Conservation (phyloP, 2,113 vertebrate species). For the Pavo muticus region DNA sequence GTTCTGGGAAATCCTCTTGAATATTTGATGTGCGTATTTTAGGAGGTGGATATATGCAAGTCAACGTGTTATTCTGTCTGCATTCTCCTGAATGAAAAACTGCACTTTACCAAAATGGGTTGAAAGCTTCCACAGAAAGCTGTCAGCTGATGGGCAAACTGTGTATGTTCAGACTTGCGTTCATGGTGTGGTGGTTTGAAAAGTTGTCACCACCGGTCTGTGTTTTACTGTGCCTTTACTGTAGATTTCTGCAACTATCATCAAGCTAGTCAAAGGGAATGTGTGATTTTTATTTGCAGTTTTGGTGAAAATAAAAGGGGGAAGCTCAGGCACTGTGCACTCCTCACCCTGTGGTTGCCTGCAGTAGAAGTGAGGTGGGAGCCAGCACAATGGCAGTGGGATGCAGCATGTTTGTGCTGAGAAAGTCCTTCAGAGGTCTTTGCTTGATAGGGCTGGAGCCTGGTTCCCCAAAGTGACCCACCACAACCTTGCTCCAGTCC, state of each 20-base stretch:
- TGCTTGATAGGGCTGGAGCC: neutral
- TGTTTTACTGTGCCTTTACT: neutral
- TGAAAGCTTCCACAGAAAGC: neutral
- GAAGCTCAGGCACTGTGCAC: neutral
- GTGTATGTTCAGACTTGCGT: neutral
- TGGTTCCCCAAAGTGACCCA: neutral
- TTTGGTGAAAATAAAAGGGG: neutral
- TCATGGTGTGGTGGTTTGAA: neutral
- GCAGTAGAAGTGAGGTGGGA: neutral
- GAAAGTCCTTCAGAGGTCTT: fast-evolving
- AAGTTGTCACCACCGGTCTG: neutral
- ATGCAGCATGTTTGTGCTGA: neutral
- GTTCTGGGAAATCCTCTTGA: neutral
- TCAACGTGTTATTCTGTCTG: neutral
- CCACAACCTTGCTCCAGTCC: neutral
- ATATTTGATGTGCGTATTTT: neutral
- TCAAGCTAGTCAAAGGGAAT: neutral
- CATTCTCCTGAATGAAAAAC: neutral
- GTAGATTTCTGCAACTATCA: neutral
- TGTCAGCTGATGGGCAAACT: neutral
- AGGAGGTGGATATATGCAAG: fast-evolving
- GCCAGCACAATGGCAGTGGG: too few relatives aligned
- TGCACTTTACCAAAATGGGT: neutral
- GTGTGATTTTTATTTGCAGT: fast-evolving
- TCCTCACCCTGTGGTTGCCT: neutral